phyloP scores from a whole-genome alignment of 2,113 vertebrate species.

The Pagrus major region DNA sequence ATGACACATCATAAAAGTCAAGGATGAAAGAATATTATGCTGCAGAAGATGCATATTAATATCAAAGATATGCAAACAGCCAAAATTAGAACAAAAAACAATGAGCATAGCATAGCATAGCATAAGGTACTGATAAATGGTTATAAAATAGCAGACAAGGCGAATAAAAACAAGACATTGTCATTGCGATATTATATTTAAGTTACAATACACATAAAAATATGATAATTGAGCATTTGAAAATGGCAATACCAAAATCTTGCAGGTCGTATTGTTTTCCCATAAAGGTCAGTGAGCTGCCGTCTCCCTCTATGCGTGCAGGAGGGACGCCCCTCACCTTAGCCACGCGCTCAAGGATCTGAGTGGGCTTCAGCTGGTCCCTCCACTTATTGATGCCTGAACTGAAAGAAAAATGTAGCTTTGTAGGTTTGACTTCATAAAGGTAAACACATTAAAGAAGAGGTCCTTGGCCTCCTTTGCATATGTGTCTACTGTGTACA shows the following conservation, averaged over 20 bases:
- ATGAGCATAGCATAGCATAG: too few species aligned
- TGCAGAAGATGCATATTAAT: neutral
- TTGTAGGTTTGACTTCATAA: neutral
- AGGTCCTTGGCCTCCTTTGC: neutral
- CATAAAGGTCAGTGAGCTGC: slow-evolving; percentile 86
- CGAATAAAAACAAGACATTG: slow-evolving; percentile 1
- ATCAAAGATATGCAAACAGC: neutral
- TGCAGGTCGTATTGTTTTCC: slow-evolving; percentile 89
- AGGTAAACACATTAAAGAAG: neutral
- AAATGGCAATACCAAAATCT: slow-evolving; percentile 87
- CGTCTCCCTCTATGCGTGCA: slow-evolving; percentile 88
- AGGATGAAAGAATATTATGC: neutral
- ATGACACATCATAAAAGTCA: neutral
- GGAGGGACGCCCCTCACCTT: slow-evolving; percentile 87
- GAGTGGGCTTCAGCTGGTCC: slow-evolving; percentile 93
- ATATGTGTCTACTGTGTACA: neutral
- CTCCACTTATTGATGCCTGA: slow-evolving; percentile 96
- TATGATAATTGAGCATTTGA: neutral
- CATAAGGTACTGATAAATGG: neutral
- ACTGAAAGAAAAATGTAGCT: slow-evolving; percentile 75
- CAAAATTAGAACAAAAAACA: neutral
- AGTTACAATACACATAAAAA: neutral
- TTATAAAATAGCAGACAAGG: neutral
- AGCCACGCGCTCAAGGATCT: slow-evolving; percentile 91
- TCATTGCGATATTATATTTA: neutral